Evolutionary conservation across 2,888 invertebrate genomes (phyloP).

Genomic region (Deilephila porcellus): DNA sequence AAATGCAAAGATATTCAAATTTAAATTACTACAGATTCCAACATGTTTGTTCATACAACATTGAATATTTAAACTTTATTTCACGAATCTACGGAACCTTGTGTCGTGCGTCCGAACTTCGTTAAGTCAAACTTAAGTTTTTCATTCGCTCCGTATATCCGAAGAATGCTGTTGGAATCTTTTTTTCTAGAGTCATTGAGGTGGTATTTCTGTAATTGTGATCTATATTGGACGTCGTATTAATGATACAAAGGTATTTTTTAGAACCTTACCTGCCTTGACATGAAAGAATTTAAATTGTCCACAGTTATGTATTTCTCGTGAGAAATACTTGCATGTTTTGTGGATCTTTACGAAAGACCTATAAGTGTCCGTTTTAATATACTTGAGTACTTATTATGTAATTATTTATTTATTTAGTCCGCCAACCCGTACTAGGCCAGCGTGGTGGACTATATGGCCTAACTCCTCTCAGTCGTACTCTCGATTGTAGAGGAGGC

Average conservation of each 20-base stretch:
- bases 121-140: background rate
- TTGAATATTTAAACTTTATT: background rate
- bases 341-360: background rate
- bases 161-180: slow-evolving; percentile 9
- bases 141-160: slow-evolving; percentile 2
- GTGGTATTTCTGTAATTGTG: slow-evolving; percentile 15
- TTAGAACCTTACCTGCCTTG: background rate
- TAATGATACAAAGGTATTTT: slow-evolving; percentile 7
- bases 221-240: slow-evolving; percentile 10
- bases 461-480: no score
- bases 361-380: background rate
- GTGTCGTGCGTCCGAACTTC: no score
- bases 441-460: no score
- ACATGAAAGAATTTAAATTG: background rate
- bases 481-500: no score
- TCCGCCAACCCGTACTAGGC: no score
- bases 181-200: background rate
- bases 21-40: no score
- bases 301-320: background rate
- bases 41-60: no score
- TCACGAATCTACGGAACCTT: slow-evolving; percentile 4
- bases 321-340: background rate
- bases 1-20: no score
- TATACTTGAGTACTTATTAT: no score
- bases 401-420: no score